phyloP scores from a whole-genome alignment of 2,113 vertebrate genomes.

The Phodopus roborovskii region DNA sequence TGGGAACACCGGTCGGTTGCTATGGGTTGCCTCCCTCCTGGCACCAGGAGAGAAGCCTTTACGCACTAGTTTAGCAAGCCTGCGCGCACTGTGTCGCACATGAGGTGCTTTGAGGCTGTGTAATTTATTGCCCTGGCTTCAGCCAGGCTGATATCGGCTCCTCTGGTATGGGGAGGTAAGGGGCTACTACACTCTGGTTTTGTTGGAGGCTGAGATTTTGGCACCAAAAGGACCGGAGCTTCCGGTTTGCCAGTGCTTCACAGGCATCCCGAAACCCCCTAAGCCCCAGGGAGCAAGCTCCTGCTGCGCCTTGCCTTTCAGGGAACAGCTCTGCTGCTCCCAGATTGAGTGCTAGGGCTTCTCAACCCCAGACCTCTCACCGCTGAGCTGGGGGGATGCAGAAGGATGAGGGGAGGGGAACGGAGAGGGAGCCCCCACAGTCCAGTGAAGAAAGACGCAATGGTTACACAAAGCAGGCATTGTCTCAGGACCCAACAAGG shows the following conservation, averaged over 20 bases:
- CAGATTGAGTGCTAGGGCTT: neutral
- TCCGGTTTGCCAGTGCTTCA: neutral
- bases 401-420: neutral
- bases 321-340: neutral
- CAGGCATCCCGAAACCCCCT: neutral
- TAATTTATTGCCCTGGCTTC: neutral
- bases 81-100: too few relatives aligned
- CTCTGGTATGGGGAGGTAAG: neutral
- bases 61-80: neutral
- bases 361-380: neutral
- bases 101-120: neutral
- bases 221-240: neutral
- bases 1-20: neutral
- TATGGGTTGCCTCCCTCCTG: neutral
- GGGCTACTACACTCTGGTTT: neutral
- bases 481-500: neutral
- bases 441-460: neutral
- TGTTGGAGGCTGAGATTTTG: neutral
- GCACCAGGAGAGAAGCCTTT: neutral
- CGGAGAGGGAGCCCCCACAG: neutral
- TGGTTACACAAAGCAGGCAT: neutral
- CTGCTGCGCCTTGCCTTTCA: neutral
- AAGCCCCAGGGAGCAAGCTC: neutral
- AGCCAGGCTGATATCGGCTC: neutral
- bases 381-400: neutral